These are phyloP conservation scores for Varecia variegata DNA, from an alignment of 2,797 vertebrate genomes.

Conservation along the genomic window DNA sequence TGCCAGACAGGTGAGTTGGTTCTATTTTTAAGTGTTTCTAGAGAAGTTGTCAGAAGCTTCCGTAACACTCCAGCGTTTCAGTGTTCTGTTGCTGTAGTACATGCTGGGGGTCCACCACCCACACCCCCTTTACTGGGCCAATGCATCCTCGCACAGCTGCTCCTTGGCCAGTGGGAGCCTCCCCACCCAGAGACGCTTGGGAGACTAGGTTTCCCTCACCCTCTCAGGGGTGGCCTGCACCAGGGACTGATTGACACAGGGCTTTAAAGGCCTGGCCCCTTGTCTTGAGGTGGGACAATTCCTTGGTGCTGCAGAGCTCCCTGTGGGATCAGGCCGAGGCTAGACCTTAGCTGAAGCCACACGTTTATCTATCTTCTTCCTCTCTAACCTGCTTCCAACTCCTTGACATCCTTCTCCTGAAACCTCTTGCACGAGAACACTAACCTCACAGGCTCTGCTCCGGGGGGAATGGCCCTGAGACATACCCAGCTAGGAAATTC, in stretches of 20 bases:
- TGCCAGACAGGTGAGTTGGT: neutral
- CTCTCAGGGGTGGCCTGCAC: neutral
- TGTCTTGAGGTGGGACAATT: neutral
- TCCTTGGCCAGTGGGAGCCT: neutral
- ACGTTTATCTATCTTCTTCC: neutral
- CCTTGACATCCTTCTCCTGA: neutral
- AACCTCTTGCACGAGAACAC: neutral
- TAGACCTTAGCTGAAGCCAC: neutral
- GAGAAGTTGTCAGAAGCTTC: neutral
- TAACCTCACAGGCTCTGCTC: neutral
- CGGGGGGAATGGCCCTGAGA: neutral
- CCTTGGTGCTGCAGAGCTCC: neutral
- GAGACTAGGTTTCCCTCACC: neutral
- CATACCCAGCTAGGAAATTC: neutral
- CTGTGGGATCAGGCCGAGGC: neutral
- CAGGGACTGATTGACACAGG: neutral
- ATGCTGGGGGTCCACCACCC: accelerated
- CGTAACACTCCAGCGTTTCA: neutral
- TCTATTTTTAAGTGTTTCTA: neutral
- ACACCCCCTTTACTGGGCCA: neutral
- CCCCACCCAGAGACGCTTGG: neutral
- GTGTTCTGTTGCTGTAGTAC: neutral
- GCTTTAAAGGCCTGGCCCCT: neutral
- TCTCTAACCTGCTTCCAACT: neutral
- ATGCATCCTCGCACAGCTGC: no score